phyloP scores from a whole-genome alignment of 2,888 invertebrate genomes.

The Trimorus sp. region DNA sequence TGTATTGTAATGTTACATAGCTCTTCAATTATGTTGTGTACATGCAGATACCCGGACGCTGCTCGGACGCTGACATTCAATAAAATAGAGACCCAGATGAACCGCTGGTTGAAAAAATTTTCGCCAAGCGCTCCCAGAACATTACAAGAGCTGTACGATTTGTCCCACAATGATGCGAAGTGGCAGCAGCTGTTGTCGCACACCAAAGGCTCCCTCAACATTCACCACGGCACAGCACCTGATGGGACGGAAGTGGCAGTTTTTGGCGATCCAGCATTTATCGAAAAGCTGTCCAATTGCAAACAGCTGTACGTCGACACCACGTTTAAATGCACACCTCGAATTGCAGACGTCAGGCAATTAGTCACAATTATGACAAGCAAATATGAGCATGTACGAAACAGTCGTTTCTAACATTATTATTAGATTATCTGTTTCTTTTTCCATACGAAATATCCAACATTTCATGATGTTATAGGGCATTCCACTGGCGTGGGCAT shows the following conservation, averaged over 20 bases:
- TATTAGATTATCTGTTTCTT: too few relatives aligned
- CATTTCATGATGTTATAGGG: not conserved
- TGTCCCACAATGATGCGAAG: not conserved
- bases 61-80: not conserved
- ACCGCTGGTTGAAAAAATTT: slow-evolving; percentile 10
- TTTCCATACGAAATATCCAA: too few relatives aligned
- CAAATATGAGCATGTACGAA: slow-evolving; percentile 10
- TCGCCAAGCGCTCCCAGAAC: slow-evolving; percentile 6
- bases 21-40: slow-evolving; percentile 6
- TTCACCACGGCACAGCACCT: not conserved
- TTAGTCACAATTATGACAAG: slow-evolving; percentile 10
- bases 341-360: not conserved
- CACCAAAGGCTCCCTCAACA: not conserved
- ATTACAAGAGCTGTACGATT: not conserved
- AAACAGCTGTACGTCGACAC: slow-evolving; percentile 10
- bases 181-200: not conserved
- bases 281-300: not conserved
- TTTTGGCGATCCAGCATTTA: slow-evolving; percentile 15
- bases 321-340: slow-evolving; percentile 13
- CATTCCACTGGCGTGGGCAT: slow-evolving; percentile 14
- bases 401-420: too few relatives aligned
- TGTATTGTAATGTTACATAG: not conserved
- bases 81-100: slow-evolving; percentile 2
- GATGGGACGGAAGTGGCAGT: slow-evolving; percentile 11
- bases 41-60: slow-evolving; percentile 18